Percentiles rank a stretch among this genome's conserved stretches.
Evolutionary conservation across 2,113 vertebrate species (phyloP).

Genomic region (Myrmecobius fasciatus): DNA sequence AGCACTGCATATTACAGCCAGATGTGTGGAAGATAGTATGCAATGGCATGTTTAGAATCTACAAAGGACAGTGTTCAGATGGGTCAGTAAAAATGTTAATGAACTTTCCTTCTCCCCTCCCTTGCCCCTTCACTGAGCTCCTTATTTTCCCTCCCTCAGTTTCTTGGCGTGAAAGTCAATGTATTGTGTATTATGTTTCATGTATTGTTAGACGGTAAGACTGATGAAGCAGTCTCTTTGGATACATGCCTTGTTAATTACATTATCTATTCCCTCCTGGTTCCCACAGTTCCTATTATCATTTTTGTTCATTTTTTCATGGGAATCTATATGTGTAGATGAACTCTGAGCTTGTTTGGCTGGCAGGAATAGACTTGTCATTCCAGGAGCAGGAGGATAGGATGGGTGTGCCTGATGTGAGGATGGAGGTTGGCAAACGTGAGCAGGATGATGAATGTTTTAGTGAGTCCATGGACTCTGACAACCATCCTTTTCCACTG

Average conservation of each 20-base stretch:
- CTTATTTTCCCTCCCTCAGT: not conserved
- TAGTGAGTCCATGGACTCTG: conserved; percentile 6
- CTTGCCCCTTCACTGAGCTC: not conserved
- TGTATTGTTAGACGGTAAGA: not conserved
- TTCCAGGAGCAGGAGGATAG: conserved; percentile 35
- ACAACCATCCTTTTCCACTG: not conserved
- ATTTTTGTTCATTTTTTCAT: conserved; percentile 24
- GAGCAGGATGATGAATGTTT: conserved; percentile 7
- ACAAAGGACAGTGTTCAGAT: not conserved
- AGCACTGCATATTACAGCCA: not conserved
- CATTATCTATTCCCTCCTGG: not conserved
- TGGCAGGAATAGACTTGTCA: conserved; percentile 69
- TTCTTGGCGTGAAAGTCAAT: not conserved
- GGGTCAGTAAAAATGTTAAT: not conserved
- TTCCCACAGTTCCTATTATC: conserved; percentile 55
- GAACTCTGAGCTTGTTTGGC: conserved; percentile 21
- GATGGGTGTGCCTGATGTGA: conserved; percentile 51
- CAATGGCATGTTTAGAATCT: not conserved
- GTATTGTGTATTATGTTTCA: not conserved
- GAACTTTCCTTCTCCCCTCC: not conserved
- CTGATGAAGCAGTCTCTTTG: conserved; percentile 15
- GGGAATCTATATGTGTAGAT: conserved; percentile 11
- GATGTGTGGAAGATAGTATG: not conserved
- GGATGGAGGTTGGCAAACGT: not conserved
- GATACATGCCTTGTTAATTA: conserved; percentile 34